phyloP scores from a whole-genome alignment of 1,140 invertebrate genomes.

The Lamellibrachia luymesi region DNA sequence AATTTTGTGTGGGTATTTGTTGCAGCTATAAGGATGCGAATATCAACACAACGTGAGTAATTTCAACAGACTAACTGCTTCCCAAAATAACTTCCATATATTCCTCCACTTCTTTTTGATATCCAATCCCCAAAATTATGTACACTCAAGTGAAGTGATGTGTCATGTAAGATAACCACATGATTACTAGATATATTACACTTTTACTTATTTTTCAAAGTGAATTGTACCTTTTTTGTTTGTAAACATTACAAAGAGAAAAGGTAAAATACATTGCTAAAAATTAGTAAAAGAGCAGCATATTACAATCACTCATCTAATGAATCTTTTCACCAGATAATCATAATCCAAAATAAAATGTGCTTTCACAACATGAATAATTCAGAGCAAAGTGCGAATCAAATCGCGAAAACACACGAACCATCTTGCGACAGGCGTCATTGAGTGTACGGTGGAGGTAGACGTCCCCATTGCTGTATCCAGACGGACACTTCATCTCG shows the following conservation, averaged over 20 bases:
- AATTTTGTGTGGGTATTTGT: not conserved
- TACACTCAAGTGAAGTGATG: too few relatives aligned
- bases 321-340: not conserved
- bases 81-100: too few relatives aligned
- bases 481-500: constrained; percentile 18
- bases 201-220: too few relatives aligned
- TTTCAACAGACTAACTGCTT: not conserved
- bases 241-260: too few relatives aligned
- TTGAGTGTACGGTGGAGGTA: constrained; percentile 30
- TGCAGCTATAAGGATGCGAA: not conserved
- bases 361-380: not conserved
- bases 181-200: too few relatives aligned
- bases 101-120: too few relatives aligned
- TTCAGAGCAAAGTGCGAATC: not conserved
- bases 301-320: too few relatives aligned
- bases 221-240: too few relatives aligned
- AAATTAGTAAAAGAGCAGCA: too few relatives aligned
- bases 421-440: constrained; percentile 30
- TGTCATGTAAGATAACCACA: too few relatives aligned
- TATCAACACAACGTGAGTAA: not conserved
- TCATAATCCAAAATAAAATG: not conserved
- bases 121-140: too few relatives aligned
- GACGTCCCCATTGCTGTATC: constrained; percentile 24
- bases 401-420: constrained; percentile 13
- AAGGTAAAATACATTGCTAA: too few relatives aligned